Evolutionary conservation across 2,888 invertebrate species (phyloP), one percentile per base, ranked within the genome.

Genomic region (Ophion costatus): DNA sequence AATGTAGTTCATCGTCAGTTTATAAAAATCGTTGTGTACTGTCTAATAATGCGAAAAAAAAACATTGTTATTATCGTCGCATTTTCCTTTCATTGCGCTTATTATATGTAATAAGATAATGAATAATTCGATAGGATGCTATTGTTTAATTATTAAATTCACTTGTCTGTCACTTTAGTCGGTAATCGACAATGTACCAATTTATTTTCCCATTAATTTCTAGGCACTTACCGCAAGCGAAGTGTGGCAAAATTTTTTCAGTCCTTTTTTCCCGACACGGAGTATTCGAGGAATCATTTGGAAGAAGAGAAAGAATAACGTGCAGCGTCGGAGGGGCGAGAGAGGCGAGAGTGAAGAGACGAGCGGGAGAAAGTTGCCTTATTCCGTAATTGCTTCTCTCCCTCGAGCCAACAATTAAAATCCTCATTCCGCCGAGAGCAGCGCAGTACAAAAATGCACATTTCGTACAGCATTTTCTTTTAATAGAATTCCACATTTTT

Each of bases 341-440:
- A 42, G 45, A 63, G 22, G 69, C 17, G 59, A 45, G 38, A 69
- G 59, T 33, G 51, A 73, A 76, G 77, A 80, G 59, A 56, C 70
- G 42, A 67, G 71, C 56, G 33, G 71, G 61, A 80, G 70, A 83
- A 73, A 79, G 73, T 83, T 83, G 29, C 69, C 59, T 45, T 59
- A 76, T 63, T 80, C 77, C 83, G 61, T 83, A 75, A 83, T 86
- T 86, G 78, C 83, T 83, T 78, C 83, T 80, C 74, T 59, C 61
- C 73, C 56, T 29, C 69, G 69, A 59, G 57, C 64, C 81, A 75
- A 81, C 83, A 81, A 86, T 86, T 83, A 80, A 86, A 86, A 83
- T 83, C 80, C 78, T 81, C 78, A 75, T 83, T 86, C 83, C 75
- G 64, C 51, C 57, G 74, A 80, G 63, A 70, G 45, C 66, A 66